Conservation (phyloP, 2,797 vertebrate species). For the Danio jaintianensis region DNA sequence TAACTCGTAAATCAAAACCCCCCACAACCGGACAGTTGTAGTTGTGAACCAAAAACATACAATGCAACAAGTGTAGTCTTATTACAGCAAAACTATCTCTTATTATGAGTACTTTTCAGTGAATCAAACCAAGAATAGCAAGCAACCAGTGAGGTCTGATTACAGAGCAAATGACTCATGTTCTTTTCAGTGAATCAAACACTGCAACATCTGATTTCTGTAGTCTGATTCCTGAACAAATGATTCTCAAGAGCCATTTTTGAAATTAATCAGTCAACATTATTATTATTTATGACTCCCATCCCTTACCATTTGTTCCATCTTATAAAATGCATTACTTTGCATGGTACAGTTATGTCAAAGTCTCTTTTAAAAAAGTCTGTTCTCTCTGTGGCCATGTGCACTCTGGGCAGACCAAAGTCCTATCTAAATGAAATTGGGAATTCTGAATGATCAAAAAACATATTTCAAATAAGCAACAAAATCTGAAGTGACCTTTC, state of each 20-base stretch:
- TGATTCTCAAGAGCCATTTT: background rate
- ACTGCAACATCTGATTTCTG: too few species aligned
- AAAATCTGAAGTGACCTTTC: too few species aligned
- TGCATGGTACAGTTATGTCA: constrained; percentile 18
- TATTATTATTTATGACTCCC: background rate
- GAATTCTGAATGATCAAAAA: too few species aligned
- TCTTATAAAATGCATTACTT: constrained; percentile 34
- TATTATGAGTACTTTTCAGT: background rate
- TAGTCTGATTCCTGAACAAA: background rate
- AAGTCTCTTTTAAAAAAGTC: too few species aligned
- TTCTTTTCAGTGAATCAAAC: background rate
- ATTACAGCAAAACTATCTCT: background rate
- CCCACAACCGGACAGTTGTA: too few species aligned
- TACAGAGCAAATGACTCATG: background rate
- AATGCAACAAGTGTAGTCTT: background rate
- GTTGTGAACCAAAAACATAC: too few species aligned
- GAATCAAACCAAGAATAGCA: background rate
- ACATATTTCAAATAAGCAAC: too few species aligned
- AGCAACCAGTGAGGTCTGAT: background rate
- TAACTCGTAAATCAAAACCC: too few species aligned
- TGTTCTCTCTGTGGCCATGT: too few species aligned
- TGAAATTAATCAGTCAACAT: background rate
- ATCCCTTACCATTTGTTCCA: constrained; percentile 18
- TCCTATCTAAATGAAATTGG: too few species aligned
- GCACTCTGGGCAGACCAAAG: too few species aligned